Conservation (phyloP, 2,888 invertebrate genomes). For the Pinctada fucata region DNA sequence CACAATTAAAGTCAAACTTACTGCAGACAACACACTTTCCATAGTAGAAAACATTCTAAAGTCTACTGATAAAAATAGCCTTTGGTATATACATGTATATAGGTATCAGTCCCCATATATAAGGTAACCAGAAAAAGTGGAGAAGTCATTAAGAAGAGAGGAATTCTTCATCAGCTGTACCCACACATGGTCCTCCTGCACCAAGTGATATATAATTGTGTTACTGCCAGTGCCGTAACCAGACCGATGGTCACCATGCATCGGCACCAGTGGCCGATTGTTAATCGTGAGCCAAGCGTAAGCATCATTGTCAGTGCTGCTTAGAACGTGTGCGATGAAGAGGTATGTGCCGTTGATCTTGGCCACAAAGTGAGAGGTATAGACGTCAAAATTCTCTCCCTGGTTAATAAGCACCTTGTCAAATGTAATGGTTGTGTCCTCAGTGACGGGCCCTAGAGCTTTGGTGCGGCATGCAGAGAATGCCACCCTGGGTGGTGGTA, state of each 20-base stretch:
- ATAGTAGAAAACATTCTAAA: no score
- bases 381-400: slow-evolving; percentile 70
- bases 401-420: slow-evolving; percentile 72
- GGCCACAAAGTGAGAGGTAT: slow-evolving; percentile 73
- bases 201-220: slow-evolving; percentile 69
- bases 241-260: slow-evolving; percentile 74
- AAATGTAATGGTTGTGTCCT: slow-evolving; percentile 72
- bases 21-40: no score
- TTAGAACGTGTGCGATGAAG: slow-evolving; percentile 72
- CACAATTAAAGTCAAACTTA: no score
- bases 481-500: slow-evolving; percentile 62
- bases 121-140: slow-evolving; percentile 74
- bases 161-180: slow-evolving; percentile 73
- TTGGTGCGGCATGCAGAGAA: slow-evolving; percentile 72
- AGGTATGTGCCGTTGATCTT: slow-evolving; percentile 73
- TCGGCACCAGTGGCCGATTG: slow-evolving; percentile 71
- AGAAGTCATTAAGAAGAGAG: slow-evolving; percentile 73
- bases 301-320: slow-evolving; percentile 70
- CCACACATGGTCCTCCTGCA: slow-evolving; percentile 73
- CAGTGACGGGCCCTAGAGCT: slow-evolving; percentile 72
- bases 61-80: no score
- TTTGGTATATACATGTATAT: no score
- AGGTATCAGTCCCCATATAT: slow-evolving; percentile 62
- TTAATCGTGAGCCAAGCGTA: slow-evolving; percentile 75
- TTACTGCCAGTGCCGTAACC: slow-evolving; percentile 75